Base-by-base conservation (phyloP, 1,140 invertebrate genomes). In the Anagrus nilaparvatae region DNA sequence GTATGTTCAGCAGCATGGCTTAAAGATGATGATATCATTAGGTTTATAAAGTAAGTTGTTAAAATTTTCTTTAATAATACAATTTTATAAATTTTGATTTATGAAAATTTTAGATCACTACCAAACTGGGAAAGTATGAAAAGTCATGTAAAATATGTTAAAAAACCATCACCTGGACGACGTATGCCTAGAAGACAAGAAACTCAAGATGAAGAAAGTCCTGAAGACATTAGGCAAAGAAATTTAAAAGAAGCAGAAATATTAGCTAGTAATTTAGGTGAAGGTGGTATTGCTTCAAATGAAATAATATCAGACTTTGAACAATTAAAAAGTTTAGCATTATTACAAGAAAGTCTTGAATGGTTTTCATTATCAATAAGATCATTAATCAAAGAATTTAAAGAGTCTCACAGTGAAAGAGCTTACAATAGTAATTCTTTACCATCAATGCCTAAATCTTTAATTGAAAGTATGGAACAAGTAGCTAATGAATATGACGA, bases 161-260 rank as follows among this genome's bases (percentile, higher is more conserved):
- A 29, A 6, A 61, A 48, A 66, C 50, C 40, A 42, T 51, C 43
- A 65, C 19, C 31, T 0, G 41, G 45, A 1, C 48, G 42, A 4
- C 60, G 47, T 70, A 50, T 52, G 44, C 40, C 53, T 47, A 69
- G 62, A 14, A 55, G 68, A n/a, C 68, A 70, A 39, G 66, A 70
- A 46, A 76, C 73, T 1, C 70, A 72, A 13, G 78, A 81, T 51
- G 78, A 79, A 53, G 77, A 81, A 54, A 80, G 78, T 54, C 81
- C 82, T 0, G 75, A 85, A 49, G 84, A 91, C 56, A 74, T 91
- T 28, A 67, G 85, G 20, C 76, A 83, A 49, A 71, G 88, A 43
- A 92, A 89, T 62, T 70, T 84, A 20, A 79, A 87, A 40, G 93
- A 97, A 68, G 89, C 91, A 1, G 87, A 93, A 58, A 92, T 96